Percentiles rank a stretch among this genome's conserved stretches.
These are phyloP conservation scores for Rhynchonema sp. DNA, from an alignment of 2,888 invertebrate species.

Conservation along the genomic window DNA sequence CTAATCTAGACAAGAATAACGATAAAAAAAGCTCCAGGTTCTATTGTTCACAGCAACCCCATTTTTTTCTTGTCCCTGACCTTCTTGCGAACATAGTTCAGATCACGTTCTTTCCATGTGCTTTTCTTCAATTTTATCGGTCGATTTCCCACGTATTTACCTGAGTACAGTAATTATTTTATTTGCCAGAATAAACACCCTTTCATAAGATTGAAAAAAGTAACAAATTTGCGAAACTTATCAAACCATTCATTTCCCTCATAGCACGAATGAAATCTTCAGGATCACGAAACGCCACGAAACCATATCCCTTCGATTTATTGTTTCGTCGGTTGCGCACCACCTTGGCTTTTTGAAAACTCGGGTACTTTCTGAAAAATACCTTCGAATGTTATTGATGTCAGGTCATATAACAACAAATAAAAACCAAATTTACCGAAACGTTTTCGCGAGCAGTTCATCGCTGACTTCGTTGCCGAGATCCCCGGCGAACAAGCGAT, in stretches of 20 bases:
- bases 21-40: too few relatives aligned
- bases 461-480: constrained; percentile 97
- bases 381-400: too few relatives aligned
- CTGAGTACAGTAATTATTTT: constrained; percentile 39
- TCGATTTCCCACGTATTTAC: constrained; percentile 91
- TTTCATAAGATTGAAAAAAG: too few relatives aligned
- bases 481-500: constrained; percentile 96
- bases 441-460: constrained; percentile 81
- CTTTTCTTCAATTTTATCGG: constrained; percentile 94
- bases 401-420: too few relatives aligned
- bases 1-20: too few relatives aligned
- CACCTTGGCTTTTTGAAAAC: constrained; percentile 82
- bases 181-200: too few relatives aligned
- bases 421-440: constrained; percentile 64
- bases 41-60: constrained; percentile 20
- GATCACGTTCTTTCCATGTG: constrained; percentile 75
- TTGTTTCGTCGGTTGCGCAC: constrained; percentile 86
- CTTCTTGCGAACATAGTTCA: constrained; percentile 82
- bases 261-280: constrained; percentile 92
- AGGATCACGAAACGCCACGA: constrained; percentile 92
- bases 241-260: constrained; percentile 94
- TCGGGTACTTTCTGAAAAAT: constrained; percentile 39
- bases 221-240: too few relatives aligned
- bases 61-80: constrained; percentile 79
- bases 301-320: constrained; percentile 96